A percentile compares a stretch with the other conserved stretches of the same genome.
These are phyloP conservation scores for Lonchura striata DNA, from an alignment of 2,113 vertebrate species.

Conservation along the genomic window DNA sequence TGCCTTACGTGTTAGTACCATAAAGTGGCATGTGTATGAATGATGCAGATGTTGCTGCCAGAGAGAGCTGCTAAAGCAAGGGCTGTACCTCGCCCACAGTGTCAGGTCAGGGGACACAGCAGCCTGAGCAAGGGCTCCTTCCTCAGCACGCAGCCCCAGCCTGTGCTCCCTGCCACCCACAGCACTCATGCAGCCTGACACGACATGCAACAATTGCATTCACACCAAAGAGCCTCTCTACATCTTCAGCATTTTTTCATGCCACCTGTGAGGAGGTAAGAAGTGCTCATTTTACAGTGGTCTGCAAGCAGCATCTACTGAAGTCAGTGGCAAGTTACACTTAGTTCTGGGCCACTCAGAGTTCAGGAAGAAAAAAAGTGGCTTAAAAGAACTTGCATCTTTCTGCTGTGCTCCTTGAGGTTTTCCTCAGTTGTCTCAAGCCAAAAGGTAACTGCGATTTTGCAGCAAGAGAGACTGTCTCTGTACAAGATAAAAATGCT, in stretches of 20 bases:
- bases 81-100: background rate
- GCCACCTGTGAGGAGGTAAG: background rate
- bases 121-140: background rate
- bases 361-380: background rate
- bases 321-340: background rate
- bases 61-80: background rate
- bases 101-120: background rate
- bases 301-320: background rate
- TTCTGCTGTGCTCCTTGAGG: accelerated
- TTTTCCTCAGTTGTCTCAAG: background rate
- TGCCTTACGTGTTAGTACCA: background rate
- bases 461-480: background rate
- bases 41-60: background rate
- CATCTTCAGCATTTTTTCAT: background rate
- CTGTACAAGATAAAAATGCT: background rate
- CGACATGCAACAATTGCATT: background rate
- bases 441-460: background rate
- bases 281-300: background rate
- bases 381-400: background rate
- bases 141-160: background rate
- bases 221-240: background rate
- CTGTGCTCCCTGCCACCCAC: background rate
- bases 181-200: accelerated
- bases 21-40: background rate
- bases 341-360: background rate